Evolutionary conservation across 2,113 vertebrate genomes (phyloP).

Genomic region (Acanthisitta chloris): DNA sequence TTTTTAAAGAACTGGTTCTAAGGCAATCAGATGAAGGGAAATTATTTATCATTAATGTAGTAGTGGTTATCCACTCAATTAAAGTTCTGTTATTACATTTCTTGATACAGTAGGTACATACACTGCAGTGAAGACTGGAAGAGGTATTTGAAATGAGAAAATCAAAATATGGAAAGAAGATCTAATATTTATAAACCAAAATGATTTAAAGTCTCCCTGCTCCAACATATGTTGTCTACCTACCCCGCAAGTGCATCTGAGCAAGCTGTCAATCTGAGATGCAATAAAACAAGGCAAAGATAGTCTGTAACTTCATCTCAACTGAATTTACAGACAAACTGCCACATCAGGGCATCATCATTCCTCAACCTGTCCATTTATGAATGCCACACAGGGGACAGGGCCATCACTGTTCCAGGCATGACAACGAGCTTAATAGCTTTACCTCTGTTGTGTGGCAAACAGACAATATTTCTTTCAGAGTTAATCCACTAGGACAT

Average conservation of each 20-base stretch:
- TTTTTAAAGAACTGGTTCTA: not conserved
- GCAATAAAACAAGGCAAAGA: not conserved
- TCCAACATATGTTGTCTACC: not conserved
- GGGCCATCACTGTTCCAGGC: accelerated
- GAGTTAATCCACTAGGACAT: not conserved
- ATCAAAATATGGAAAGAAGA: not conserved
- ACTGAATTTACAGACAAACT: not conserved
- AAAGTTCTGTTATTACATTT: not conserved
- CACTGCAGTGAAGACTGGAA: not conserved
- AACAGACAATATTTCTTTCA: not conserved
- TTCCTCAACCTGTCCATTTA: not conserved
- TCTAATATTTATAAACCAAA: not conserved
- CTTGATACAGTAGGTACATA: not conserved
- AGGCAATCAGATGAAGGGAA: not conserved
- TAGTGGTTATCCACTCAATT: not conserved
- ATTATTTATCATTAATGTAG: not conserved
- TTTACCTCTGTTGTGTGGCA: not conserved
- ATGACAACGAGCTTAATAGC: not conserved
- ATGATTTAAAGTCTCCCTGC: not conserved
- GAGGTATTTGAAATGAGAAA: not conserved
- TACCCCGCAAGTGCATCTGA: not conserved
- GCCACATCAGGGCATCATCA: not conserved
- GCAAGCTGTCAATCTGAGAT: not conserved
- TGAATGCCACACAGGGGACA: not conserved
- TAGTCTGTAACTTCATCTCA: not conserved